These are phyloP conservation scores for Saccostrea cuccullata DNA, from an alignment of 1,140 invertebrate species.

Conservation along the genomic window DNA sequence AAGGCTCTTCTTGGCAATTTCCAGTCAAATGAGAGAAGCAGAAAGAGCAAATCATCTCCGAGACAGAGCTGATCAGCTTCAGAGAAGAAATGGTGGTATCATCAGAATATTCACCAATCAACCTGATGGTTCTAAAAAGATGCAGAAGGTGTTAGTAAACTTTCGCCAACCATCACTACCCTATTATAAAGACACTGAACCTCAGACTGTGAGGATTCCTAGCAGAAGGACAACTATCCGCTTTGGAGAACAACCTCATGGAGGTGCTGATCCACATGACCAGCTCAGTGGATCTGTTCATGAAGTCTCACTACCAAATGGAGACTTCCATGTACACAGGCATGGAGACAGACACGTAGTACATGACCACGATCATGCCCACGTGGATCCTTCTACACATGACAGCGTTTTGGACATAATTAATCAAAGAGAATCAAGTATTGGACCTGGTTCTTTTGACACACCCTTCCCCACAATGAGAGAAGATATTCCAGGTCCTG, in stretches of 20 bases:
- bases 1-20: not conserved
- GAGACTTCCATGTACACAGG: not conserved
- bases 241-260: not conserved
- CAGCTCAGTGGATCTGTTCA: not conserved
- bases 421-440: not conserved
- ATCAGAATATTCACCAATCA: not conserved
- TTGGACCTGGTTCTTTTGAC: not conserved
- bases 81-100: not conserved
- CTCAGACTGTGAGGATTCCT: not conserved
- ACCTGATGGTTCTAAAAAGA: not conserved
- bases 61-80: not conserved
- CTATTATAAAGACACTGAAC: not conserved
- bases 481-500: not conserved
- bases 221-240: not conserved
- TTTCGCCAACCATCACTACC: not conserved
- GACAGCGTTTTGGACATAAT: not conserved
- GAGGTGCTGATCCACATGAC: not conserved
- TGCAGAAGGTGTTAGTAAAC: not conserved
- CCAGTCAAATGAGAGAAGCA: conserved; percentile 2
- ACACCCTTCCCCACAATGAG: not conserved
- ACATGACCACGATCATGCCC: not conserved
- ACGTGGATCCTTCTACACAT: not conserved
- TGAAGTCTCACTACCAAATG: not conserved
- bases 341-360: not conserved
- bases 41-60: not conserved